Base-by-base conservation (phyloP, 2,797 vertebrate genomes). In the Clarias laeviceps region DNA sequence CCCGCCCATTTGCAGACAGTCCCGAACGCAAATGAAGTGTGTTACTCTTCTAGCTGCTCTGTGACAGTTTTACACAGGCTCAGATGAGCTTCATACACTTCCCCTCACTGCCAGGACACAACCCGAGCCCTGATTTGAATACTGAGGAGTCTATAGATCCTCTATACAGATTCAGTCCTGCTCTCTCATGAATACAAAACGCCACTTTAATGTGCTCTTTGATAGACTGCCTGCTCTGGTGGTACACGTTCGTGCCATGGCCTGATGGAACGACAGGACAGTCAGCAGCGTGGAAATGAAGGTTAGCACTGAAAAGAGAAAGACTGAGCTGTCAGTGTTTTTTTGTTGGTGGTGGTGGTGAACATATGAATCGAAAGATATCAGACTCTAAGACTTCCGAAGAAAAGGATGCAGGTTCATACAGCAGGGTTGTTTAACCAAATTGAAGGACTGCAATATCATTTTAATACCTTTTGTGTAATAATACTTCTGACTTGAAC, bases 111-210 rank as follows among this genome's bases (percentile, higher is more conserved):
- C 57, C 56, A 79, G 57, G 76, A 79, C 76, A 62, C 54, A 76
- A 76, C 70, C 27, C 80, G 73, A 82, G 64, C 3, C 73, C 80
- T 86, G 59, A 88, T 85, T 86, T 88, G 74, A 82, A 88, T 86
- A 82, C 66, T 37, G 85, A 86, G 74, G 72, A 85, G 87, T 80
- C 59, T 83, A 74, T 64, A 83, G 68, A 59, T 74, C 77, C 80
- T 82, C 83, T 64, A 50, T 86, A 83, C 81, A 86, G 74, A 86
- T 83, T 79, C 74, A 72, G 64, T 50, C 68, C 68, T 80, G 83
- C 68, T 87, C 82, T 27, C 73, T 88, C 80, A 82, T 88, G 87
- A 86, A 88, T 88, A 83, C 85, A 76, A 76, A 86, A 84, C n/a
- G 77, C 61, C 77, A 61, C 68, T 83, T 83, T 85, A 85, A 85